Percentiles rank a stretch among this genome's conserved stretches.
phyloP scores from a whole-genome alignment of 2,888 invertebrate genomes.

The Merodon equestris region DNA sequence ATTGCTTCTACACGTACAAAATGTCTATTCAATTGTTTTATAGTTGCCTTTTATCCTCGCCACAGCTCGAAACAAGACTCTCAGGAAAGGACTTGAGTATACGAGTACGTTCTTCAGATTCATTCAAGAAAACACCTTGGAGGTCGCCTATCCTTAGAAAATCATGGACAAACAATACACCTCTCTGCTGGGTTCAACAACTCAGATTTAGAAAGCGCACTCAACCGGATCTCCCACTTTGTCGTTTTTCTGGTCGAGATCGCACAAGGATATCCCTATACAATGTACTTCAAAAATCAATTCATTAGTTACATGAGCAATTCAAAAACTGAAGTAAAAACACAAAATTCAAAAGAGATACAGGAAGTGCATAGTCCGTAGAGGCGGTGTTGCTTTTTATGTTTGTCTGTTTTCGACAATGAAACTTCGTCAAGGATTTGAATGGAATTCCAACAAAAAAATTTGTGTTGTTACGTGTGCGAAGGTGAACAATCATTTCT shows the following conservation, averaged over 20 bases:
- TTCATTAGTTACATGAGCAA: constrained; percentile 48
- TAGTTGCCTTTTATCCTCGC: no score
- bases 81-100: constrained; percentile 42
- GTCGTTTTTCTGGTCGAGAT: constrained; percentile 38
- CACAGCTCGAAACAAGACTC: no score
- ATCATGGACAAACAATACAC: constrained; percentile 45
- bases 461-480: constrained; percentile 25
- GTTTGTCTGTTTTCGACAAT: constrained; percentile 7
- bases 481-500: neutral
- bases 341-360: constrained; percentile 27
- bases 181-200: constrained; percentile 34
- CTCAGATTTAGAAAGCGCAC: constrained; percentile 41
- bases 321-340: neutral
- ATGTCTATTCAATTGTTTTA: no score
- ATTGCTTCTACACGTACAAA: no score
- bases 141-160: constrained; percentile 27
- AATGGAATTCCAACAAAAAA: constrained; percentile 10
- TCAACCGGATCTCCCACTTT: constrained; percentile 53
- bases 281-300: constrained; percentile 64
- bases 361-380: constrained; percentile 37
- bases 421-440: constrained; percentile 13
- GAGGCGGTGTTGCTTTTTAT: constrained; percentile 36
- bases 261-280: constrained; percentile 63
- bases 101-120: constrained; percentile 55
- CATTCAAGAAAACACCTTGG: constrained; percentile 52